These are phyloP conservation scores for Darevskia mixta DNA, from an alignment of 2,797 vertebrate genomes.

Conservation along the genomic window DNA sequence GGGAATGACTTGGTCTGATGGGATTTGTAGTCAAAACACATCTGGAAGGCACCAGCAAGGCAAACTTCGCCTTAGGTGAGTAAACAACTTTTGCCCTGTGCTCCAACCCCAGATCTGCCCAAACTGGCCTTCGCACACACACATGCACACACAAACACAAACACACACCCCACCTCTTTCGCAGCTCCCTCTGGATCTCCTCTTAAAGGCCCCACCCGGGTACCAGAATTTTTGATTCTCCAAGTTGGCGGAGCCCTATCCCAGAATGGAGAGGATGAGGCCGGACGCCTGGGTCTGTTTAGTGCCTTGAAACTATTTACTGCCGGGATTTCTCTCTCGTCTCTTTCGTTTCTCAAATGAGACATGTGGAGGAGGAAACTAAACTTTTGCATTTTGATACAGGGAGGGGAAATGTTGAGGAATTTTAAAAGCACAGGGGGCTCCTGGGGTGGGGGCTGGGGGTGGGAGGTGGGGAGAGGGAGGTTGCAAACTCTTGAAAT, in stretches of 20 bases:
- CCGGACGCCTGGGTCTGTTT: neutral
- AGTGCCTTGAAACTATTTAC: neutral
- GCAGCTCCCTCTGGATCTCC: neutral
- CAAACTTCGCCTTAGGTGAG: too few relatives aligned
- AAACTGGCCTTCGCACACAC: neutral
- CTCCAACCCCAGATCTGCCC: neutral
- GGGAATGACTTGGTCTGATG: too few relatives aligned
- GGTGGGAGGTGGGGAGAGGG: neutral
- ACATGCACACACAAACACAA: too few relatives aligned
- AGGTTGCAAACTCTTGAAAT: conserved; percentile 19
- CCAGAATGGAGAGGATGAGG: neutral
- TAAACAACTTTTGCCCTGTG: neutral
- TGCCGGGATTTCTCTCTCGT: neutral
- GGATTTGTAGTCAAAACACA: too few relatives aligned
- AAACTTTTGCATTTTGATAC: neutral
- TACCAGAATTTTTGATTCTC: neutral
- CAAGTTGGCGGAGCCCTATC: too few relatives aligned
- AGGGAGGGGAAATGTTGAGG: neutral
- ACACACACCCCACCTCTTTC: too few relatives aligned
- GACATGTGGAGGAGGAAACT: conserved; percentile 5
- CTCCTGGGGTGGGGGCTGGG: too few relatives aligned
- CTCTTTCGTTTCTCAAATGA: neutral
- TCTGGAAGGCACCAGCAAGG: too few relatives aligned
- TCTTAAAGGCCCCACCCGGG: neutral
- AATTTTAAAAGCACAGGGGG: neutral